Conservation (phyloP, 2,113 vertebrate genomes). For the Cavia aperea region DNA sequence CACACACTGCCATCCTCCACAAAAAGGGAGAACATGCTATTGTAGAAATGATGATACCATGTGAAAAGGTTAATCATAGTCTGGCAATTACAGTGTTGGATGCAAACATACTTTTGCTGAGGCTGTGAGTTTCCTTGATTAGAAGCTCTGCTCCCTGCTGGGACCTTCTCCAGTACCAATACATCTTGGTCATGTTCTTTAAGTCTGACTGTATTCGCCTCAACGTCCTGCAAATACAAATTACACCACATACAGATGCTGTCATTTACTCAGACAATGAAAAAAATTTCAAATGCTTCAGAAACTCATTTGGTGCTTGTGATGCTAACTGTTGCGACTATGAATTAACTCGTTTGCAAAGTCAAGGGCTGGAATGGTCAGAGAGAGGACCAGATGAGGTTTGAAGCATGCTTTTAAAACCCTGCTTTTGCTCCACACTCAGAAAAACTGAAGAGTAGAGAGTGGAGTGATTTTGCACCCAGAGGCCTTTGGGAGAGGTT, state of each 20-base stretch:
- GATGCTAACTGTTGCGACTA: constrained; percentile 68
- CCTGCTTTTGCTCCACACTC: constrained; percentile 19
- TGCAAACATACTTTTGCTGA: constrained; percentile 91
- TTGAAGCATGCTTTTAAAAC: constrained; percentile 33
- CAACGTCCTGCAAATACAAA: constrained; percentile 88
- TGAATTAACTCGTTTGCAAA: constrained; percentile 71
- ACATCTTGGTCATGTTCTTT: constrained; percentile 98
- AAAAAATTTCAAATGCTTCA: constrained; percentile 65
- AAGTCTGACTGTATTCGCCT: constrained; percentile 98
- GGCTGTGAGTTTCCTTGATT: constrained; percentile 85
- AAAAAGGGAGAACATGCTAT: constrained; percentile 56
- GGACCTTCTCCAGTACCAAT: constrained; percentile 95
- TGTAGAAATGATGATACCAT: constrained; percentile 70
- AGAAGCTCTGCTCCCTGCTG: constrained; percentile 82
- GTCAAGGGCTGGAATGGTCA: constrained; percentile 63
- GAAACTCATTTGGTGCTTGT: constrained; percentile 68
- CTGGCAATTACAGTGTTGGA: constrained; percentile 72
- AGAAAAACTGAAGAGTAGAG: background rate
- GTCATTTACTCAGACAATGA: constrained; percentile 65
- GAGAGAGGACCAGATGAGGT: constrained; percentile 56
- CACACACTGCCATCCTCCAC: constrained; percentile 56
- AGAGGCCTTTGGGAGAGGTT: background rate
- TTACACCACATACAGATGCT: constrained; percentile 70
- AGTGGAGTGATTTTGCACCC: background rate
- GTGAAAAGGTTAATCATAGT: constrained; percentile 74